Evolutionary conservation across 2,888 invertebrate species (phyloP).

Genomic region (Bursaphelenchus okinawaensis): DNA sequence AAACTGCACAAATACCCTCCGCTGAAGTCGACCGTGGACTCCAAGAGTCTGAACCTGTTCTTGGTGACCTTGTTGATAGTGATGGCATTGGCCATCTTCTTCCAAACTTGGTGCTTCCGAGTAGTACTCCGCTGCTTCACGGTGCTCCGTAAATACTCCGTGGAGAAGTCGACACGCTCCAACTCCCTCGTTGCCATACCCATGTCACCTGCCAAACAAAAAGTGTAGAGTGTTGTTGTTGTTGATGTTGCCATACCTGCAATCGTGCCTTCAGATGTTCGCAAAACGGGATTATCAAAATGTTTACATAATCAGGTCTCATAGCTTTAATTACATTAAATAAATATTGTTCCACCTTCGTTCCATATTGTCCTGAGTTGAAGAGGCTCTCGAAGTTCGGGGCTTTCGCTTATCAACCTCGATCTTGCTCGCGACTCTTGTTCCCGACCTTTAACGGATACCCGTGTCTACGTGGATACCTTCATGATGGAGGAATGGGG

Average conservation of each 20-base stretch:
- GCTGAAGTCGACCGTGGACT: neutral
- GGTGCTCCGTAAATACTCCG: neutral
- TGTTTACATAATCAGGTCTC: neutral
- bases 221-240: neutral
- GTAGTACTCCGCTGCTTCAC: conserved; percentile 15
- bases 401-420: neutral
- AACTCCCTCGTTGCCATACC: neutral
- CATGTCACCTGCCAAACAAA: neutral
- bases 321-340: neutral
- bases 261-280: neutral
- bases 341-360: neutral
- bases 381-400: neutral
- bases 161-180: conserved; percentile 14
- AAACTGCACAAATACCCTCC: neutral
- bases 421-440: neutral
- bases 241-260: neutral
- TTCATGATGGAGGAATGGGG: too few species aligned
- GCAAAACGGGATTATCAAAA: neutral
- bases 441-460: neutral
- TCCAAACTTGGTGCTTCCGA: conserved; percentile 24
- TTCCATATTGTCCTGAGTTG: neutral
- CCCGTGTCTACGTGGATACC: neutral
- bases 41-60: conserved; percentile 13
- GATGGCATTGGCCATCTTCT: neutral
- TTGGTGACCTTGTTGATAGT: conserved; percentile 10